Percentiles rank a stretch among this genome's conserved stretches.
These are phyloP conservation scores for Zaprionus kolodkinae DNA, from an alignment of 1,140 invertebrate species.

Conservation along the genomic window DNA sequence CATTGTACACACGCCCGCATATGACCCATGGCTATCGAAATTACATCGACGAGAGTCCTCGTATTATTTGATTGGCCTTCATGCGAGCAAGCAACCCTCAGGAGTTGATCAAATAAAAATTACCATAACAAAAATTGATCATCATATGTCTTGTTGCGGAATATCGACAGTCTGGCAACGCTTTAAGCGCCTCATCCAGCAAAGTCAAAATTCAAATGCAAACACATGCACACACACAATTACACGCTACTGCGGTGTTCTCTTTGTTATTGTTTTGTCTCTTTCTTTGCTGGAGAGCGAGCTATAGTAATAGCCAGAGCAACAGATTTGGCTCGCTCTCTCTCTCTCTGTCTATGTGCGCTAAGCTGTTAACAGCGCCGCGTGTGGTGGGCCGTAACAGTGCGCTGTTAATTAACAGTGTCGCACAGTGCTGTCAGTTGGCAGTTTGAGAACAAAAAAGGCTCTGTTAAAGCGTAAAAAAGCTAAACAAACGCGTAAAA, in stretches of 20 bases:
- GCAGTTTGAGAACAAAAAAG: too few species aligned
- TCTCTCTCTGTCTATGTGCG: neutral
- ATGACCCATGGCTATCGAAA: slow-evolving; percentile 62
- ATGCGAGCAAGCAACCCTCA: slow-evolving; percentile 28
- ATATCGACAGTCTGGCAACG: slow-evolving; percentile 49
- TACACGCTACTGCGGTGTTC: slow-evolving; percentile 13
- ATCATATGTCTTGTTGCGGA: neutral
- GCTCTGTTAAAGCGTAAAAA: slow-evolving; percentile 6
- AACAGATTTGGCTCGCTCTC: slow-evolving; percentile 27
- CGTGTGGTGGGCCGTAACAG: slow-evolving; percentile 51
- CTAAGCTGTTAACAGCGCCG: slow-evolving; percentile 57
- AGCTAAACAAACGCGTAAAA: too few species aligned
- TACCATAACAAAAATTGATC: slow-evolving; percentile 33
- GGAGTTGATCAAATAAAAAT: slow-evolving; percentile 47
- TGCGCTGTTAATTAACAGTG: slow-evolving; percentile 48
- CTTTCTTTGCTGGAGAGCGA: slow-evolving; percentile 35
- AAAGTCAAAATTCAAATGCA: slow-evolving; percentile 44
- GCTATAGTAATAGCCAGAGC: slow-evolving; percentile 16
- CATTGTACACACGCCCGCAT: slow-evolving; percentile 51
- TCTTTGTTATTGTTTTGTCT: slow-evolving; percentile 49
- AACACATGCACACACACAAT: slow-evolving; percentile 17
- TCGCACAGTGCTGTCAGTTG: neutral
- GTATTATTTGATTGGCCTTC: slow-evolving; percentile 50
- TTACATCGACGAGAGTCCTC: slow-evolving; percentile 43
- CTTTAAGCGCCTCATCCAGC: slow-evolving; percentile 38